Evolutionary conservation across 2,888 invertebrate genomes (phyloP), one percentile per base, ranked within the genome.

Genomic region (Hedychridium roseum): DNA sequence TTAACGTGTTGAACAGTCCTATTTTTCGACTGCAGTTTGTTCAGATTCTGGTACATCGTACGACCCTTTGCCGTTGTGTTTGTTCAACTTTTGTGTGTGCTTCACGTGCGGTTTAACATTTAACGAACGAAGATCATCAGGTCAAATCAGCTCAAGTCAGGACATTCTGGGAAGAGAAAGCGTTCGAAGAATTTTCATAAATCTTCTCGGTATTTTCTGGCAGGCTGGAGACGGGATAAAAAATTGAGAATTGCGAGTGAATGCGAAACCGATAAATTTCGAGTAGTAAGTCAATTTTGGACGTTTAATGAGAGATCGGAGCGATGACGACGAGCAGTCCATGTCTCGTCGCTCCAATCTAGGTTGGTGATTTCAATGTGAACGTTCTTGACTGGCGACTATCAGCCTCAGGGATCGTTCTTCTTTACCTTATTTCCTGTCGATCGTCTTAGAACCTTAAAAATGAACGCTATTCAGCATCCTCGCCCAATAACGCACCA

Each of bases 281-380:
- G 5, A 9, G 9, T 6, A 16, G 15, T n/a, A 3, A n/a, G 4
- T 2, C 16, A 14, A 7, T 32, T 16, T 14, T 9, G 4, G 9
- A 9, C 32, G 32, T 6, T 15, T 1, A 32, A 32, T 26, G 31
- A 28, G 20, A 26, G 28, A 40, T 41, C 41, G 28, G 28, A 36
- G 35, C 23, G 41, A 31, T 17, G 31, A 30, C 17, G 37, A 39
- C 31, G 17, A 30, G 39, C 45, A 41, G 40, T 63, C 43, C 57
- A 40, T 49, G 45, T 46, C 50, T 26, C 31, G 34, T 43, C 26
- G 9, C 16, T 16, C 21, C 20, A 21, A 15, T 41, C 43, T 34
- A 14, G 31, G 20, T 38, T 45, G 47, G 50, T 48, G 54, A 20
- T 52, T 45, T 48, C 54, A 57, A 64, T 31, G 23, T 41, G 48